Evolutionary conservation across 2,888 invertebrate species (phyloP).

Genomic region (Lasioglossum zephyrum): DNA sequence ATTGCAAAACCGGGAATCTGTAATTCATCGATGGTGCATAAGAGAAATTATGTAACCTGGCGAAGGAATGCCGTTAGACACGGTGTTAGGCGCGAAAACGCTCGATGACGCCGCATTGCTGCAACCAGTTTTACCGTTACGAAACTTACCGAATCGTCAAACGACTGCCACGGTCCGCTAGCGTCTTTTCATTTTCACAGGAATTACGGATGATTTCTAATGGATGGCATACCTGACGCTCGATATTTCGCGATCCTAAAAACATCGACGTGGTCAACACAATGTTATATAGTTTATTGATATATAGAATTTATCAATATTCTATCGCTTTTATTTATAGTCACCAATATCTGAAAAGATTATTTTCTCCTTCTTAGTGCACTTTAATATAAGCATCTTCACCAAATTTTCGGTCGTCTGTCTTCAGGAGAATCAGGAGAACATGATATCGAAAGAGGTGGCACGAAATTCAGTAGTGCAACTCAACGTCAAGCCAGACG

Average conservation of each 20-base stretch:
- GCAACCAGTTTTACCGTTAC: slow-evolving; percentile 27
- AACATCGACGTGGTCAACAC: slow-evolving; percentile 53
- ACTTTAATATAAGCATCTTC: no score
- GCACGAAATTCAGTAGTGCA: no score
- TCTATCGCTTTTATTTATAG: no score
- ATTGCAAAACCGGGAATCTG: slow-evolving; percentile 35
- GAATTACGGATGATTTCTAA: not conserved
- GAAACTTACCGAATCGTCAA: slow-evolving; percentile 17
- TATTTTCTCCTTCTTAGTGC: not conserved
- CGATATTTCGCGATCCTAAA: not conserved
- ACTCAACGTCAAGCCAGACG: no score
- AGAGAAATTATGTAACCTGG: slow-evolving; percentile 18
- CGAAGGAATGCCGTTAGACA: slow-evolving; percentile 15
- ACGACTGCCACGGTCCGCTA: not conserved
- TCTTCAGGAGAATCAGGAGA: no score
- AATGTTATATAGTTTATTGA: slow-evolving; percentile 81
- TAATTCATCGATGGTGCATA: slow-evolving; percentile 20
- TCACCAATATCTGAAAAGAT: no score
- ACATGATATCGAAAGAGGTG: no score
- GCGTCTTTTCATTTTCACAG: not conserved
- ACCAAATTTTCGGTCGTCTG: no score
- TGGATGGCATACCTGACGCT: not conserved
- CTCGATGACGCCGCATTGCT: slow-evolving; percentile 9
- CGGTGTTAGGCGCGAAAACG: slow-evolving; percentile 22
- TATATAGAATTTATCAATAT: slow-evolving; percentile 80